Base-by-base conservation (phyloP, 2,888 invertebrate genomes). In the Gisinianus flammeolus region DNA sequence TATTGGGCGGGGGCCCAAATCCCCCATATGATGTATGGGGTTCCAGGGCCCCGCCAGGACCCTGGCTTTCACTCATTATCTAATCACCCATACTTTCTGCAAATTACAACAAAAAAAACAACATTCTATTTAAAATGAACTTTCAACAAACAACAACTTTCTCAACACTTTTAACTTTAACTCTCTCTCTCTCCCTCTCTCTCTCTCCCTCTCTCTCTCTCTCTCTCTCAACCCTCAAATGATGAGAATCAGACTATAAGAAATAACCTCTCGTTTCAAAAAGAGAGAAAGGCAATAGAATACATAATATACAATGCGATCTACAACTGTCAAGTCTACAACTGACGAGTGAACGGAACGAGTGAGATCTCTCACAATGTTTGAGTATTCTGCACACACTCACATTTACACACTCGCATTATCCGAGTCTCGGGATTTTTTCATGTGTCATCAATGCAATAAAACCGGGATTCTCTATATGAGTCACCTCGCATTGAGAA, bases 21-120 rank as follows among this genome's bases (percentile, higher is more conserved):
- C 81, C 83, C 71, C 79, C 82, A 68, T 76, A 79, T 26, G 77
- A 79, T 77, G 12, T 44, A 44, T 84, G 84, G 79, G 83, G 81
- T 88, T 89, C 86, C 88, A 85, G 81, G 81, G 86, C 81, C 85
- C 88, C 88, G 86, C 89, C 89, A 86, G 88, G 88, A 86, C 88
- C 88, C 83, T 88, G 85, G 80, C 88, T 88, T 85, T 89, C 89
- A 85, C 88, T 88, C 89, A 89, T 89, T 73, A n/a, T 73, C 33
- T 28, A 62, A 24, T 73, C 73, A 73, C 19, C 73, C 73, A 31
- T 73, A 56, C 24, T 73, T 56, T n/a, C 73, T 73, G 35, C n/a
- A n/a, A n/a, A n/a, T n/a, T 52, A 72, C 19, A 56, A 28, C 22
- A 24, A 44, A 68, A 1, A 1, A 68, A 44, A 68, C 68, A 68